Conservation (phyloP, 2,113 vertebrate genomes). For the Corythornis madagascariensis region DNA sequence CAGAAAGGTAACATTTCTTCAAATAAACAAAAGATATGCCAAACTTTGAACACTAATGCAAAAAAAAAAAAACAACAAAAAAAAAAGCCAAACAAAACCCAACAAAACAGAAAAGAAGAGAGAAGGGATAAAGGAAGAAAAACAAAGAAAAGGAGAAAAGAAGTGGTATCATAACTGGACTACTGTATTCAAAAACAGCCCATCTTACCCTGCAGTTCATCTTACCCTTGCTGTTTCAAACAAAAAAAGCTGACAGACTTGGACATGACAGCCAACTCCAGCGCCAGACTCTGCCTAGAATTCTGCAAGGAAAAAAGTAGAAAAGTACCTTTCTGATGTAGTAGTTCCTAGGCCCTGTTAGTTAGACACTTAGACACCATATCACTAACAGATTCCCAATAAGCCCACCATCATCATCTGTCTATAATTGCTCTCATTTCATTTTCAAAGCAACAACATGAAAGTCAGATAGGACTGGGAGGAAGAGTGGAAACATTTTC, state of each 20-base stretch:
- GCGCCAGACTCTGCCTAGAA: slow-evolving; percentile 81
- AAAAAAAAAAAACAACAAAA: background rate
- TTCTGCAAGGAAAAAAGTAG: slow-evolving; percentile 77
- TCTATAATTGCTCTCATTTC: slow-evolving; percentile 31
- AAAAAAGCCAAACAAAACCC: background rate
- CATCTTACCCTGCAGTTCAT: slow-evolving; percentile 80
- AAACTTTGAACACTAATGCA: slow-evolving; percentile 32
- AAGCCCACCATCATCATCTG: slow-evolving; percentile 67
- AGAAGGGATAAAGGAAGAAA: background rate
- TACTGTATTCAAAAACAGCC: slow-evolving; percentile 63
- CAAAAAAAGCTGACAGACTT: slow-evolving; percentile 77
- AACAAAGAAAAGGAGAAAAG: slow-evolving; percentile 29
- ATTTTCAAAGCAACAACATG: slow-evolving; percentile 59
- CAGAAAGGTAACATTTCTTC: slow-evolving; percentile 62
- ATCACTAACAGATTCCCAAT: slow-evolving; percentile 70
- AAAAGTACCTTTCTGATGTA: slow-evolving; percentile 80
- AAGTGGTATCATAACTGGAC: slow-evolving; percentile 60
- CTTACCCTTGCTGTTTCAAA: slow-evolving; percentile 80
- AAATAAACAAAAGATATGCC: slow-evolving; percentile 36
- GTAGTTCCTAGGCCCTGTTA: slow-evolving; percentile 78
- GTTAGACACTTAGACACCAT: slow-evolving; percentile 77
- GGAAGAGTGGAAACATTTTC: slow-evolving; percentile 69
- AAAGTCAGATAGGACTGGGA: slow-evolving; percentile 66
- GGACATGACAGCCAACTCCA: slow-evolving; percentile 87
- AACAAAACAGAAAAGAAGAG: background rate